phyloP scores from a whole-genome alignment of 2,888 invertebrate genomes.

The Pollenia labialis region DNA sequence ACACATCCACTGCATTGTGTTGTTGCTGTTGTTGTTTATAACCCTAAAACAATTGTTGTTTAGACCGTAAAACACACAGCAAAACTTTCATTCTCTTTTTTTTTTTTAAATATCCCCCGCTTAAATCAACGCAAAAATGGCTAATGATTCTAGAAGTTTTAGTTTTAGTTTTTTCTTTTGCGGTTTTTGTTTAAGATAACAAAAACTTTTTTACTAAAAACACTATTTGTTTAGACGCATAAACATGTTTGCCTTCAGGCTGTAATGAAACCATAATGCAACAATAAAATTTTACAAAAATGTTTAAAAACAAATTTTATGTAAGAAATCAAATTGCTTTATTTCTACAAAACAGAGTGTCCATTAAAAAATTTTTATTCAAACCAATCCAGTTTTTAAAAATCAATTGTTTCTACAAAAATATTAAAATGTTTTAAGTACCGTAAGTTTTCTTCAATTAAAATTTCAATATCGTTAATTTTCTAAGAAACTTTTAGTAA shows the following conservation, averaged over 20 bases:
- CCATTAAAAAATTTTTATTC: no score
- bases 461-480: no score
- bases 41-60: slow-evolving; percentile 57
- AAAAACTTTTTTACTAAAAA: slow-evolving; percentile 22
- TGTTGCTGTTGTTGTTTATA: slow-evolving; percentile 34
- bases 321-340: no score
- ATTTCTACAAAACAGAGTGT: no score
- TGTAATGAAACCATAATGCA: slow-evolving; percentile 13
- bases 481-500: no score
- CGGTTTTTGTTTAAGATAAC: slow-evolving; percentile 35
- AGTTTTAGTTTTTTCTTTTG: slow-evolving; percentile 3
- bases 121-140: slow-evolving; percentile 46
- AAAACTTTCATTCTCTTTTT: slow-evolving; percentile 29
- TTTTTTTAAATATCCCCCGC: neutral
- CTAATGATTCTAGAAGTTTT: slow-evolving; percentile 49
- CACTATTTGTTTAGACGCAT: slow-evolving; percentile 5
- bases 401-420: no score
- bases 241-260: slow-evolving; percentile 9
- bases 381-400: no score
- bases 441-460: no score
- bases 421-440: no score
- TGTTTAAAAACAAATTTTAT: no score
- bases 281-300: no score
- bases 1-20: slow-evolving; percentile 30
- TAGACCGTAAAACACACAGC: slow-evolving; percentile 30